phyloP scores from a whole-genome alignment of 2,888 invertebrate genomes.

The Trissolcus brochymenae region DNA sequence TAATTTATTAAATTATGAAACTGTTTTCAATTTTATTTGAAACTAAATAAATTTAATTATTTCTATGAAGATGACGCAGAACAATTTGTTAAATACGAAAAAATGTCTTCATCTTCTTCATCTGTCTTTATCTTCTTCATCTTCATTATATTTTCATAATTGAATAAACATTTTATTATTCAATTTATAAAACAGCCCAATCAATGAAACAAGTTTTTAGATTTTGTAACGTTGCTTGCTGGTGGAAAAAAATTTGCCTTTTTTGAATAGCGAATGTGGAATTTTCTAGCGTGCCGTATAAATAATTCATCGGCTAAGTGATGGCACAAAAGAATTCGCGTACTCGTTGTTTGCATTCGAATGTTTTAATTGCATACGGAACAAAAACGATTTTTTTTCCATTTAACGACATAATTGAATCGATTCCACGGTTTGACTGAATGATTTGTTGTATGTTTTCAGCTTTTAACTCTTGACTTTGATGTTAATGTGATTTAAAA shows the following conservation, averaged over 20 bases:
- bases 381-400: constrained; percentile 27
- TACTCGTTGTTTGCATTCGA: constrained; percentile 10
- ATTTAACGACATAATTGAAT: constrained; percentile 35
- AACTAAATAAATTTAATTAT: no score
- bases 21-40: no score
- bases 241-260: constrained; percentile 11
- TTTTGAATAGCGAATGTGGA: constrained; percentile 15
- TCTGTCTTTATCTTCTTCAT: no score
- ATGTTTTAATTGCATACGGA: constrained; percentile 36
- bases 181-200: no score
- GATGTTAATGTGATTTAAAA: constrained; percentile 47
- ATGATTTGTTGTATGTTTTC: constrained; percentile 26
- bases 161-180: no score
- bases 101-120: no score
- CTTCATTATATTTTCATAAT: no score
- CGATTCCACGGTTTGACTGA: constrained; percentile 20
- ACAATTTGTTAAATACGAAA: no score
- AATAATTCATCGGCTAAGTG: constrained; percentile 30
- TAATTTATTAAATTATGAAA: no score
- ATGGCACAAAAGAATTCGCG: constrained; percentile 13
- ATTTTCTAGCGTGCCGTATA: constrained; percentile 25
- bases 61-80: no score
- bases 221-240: no score
- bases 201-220: no score
- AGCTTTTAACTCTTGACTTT: constrained; percentile 19